Base-by-base conservation (phyloP, 2,888 invertebrate genomes). In the Trilocha varians region DNA sequence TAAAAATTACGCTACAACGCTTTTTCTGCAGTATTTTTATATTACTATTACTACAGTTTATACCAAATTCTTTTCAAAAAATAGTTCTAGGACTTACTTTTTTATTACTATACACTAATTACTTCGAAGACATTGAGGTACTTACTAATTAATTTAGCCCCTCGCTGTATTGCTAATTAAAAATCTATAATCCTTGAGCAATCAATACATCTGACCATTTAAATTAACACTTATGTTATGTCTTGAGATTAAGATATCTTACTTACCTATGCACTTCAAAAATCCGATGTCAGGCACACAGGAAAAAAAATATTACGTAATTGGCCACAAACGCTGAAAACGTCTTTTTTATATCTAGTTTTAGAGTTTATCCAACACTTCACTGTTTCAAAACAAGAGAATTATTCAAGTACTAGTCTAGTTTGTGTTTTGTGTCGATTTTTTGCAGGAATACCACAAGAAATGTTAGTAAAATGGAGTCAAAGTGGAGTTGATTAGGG, bases 391-490 rank as follows among this genome's bases (percentile, higher is more conserved):
- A 14, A 25, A 16, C 34, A 15, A 32, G 38, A 5, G 9, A 25
- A 34, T 38, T 3, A 15, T 34, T 36, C 32, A 32, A 41, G 32
- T 13, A 33, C 16, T 41, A 14, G 34, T 17, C 34, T 16, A 16
- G 13, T 33, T 16, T 38, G 14, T 13, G 13, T 34, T 25, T 35
- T 33, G 15, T 9, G 25, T 25, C 32, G 25, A 34, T 16, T 11
- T 44, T 50, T 50, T 49, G 44, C 45, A 41, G 13, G 36, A 46
- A 47, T 44, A 46, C 45, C 40, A 40, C 35, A 25, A 45, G 39
- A 66, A 68, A 70, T 62, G 60, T 55, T 78, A 73, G 67, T 74
- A 84, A 84, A 77, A 84, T 83, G 83, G 80, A 62, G 78, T 16
- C 42, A 48, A 52, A 72, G 72, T 65, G 74, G 78, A 76, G 78